Evolutionary conservation across 2,888 invertebrate genomes (phyloP).

Genomic region (Rhogogaster chlorosoma): DNA sequence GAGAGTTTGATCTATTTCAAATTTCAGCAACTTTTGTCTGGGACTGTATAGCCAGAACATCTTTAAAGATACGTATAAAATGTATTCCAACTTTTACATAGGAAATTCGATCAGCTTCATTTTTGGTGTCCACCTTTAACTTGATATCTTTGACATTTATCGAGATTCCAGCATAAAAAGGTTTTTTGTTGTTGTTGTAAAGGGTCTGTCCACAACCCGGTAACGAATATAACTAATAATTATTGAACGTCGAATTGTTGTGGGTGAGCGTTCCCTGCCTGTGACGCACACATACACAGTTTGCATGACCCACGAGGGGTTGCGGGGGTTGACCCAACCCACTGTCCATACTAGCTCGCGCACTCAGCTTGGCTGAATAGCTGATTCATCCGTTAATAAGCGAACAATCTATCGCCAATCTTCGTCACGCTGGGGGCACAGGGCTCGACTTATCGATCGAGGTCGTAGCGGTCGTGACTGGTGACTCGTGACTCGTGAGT

Average conservation of each 20-base stretch:
- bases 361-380: slow-evolving; percentile 2
- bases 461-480: slow-evolving; percentile 23
- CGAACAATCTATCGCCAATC: slow-evolving; percentile 37
- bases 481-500: slow-evolving; percentile 27
- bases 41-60: too few relatives aligned
- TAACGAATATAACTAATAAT: neutral
- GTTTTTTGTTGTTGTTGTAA: too few relatives aligned
- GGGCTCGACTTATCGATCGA: slow-evolving; percentile 35
- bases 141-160: neutral
- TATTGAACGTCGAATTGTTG: neutral
- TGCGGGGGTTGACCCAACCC: neutral
- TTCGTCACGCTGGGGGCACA: slow-evolving; percentile 30
- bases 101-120: neutral
- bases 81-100: neutral
- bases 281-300: neutral
- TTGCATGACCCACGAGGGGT: slow-evolving; percentile 1
- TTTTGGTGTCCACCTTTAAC: neutral
- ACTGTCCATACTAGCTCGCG: neutral
- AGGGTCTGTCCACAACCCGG: neutral
- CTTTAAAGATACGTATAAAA: neutral
- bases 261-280: neutral
- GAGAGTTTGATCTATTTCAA: too few relatives aligned
- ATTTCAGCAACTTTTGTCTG: too few relatives aligned
- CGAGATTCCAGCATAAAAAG: neutral
- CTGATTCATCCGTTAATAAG: slow-evolving; percentile 43